phyloP scores from a whole-genome alignment of 30 jellyfish, hydroid and myxozoan species.

The Phacellophora camtschatica region DNA sequence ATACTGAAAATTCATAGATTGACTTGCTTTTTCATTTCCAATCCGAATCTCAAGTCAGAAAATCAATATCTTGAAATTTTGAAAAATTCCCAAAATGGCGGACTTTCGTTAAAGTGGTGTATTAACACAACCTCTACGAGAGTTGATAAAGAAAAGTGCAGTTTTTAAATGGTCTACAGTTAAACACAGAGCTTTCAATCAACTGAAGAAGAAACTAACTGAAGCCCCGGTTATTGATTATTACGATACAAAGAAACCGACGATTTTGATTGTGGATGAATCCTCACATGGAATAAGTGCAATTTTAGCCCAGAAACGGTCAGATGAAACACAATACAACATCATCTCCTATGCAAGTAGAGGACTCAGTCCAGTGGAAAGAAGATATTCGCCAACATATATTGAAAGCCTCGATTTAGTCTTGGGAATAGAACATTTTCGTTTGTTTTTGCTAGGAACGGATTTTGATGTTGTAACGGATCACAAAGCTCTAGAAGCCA shows the following conservation, averaged over 20 bases:
- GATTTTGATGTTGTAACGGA: constrained; percentile 25
- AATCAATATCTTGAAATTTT: too few relatives aligned
- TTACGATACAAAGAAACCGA: background rate
- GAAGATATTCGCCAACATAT: constrained; percentile 15
- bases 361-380: constrained; percentile 1
- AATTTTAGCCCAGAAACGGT: background rate
- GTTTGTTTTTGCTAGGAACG: background rate
- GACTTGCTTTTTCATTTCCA: too few relatives aligned
- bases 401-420: constrained; percentile 13
- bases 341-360: constrained; percentile 19
- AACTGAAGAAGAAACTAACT: constrained; percentile 20
- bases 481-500: constrained; percentile 44
- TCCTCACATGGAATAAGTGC: constrained; percentile 7
- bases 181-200: constrained; percentile 12
- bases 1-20: too few relatives aligned
- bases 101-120: too few relatives aligned
- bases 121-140: constrained; percentile 1
- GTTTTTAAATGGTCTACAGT: background rate
- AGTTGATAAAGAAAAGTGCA: background rate
- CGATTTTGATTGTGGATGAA: background rate
- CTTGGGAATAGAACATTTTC: constrained; percentile 22
- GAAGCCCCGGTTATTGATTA: constrained; percentile 11
- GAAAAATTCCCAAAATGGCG: too few relatives aligned
- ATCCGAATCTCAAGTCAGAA: too few relatives aligned
- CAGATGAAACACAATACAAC: background rate